Base-by-base conservation (phyloP, 2,888 invertebrate genomes). In the Lissocephala sabroskyi region DNA sequence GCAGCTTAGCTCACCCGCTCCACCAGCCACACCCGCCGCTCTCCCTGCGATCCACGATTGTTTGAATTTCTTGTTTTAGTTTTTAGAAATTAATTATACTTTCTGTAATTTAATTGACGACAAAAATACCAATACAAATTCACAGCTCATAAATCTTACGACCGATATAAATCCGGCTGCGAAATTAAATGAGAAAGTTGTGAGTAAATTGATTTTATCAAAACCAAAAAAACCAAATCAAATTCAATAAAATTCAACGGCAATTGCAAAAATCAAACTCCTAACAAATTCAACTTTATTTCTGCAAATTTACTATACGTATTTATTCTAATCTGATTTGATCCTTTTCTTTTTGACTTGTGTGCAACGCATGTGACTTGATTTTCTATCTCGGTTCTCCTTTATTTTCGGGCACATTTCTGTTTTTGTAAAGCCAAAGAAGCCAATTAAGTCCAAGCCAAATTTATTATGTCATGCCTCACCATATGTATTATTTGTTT, bases 151-250 rank as follows among this genome's bases (percentile, higher is more conserved):
- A 65, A 70, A 70, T 73, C 73, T 70, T 63, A 73, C 68, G 73
- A 70, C 68, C 68, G 73, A 70, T 70, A 70, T 70, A 65, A 70
- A 70, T 70, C 68, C 68, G 68, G 73, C 68, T 59, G 73, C 70
- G 59, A 63, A 73, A 68, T 56, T 55, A 73, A 68, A 65, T 32
- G 51, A 55, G 57, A 45, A 65, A 68, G 57, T 70, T 73, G 68
- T 70, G 68, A 70, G 68, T 70, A 70, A 68, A 57, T 73, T 73
- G 73, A 60, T 68, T 67, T 52, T 65, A 67, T 58, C 60, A 57
- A 55, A 65, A 59, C 47, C 47, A 52, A 52, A 47, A 16, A 6
- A 40, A 43, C 37, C 36, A 11, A 11, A 39, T 40, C 19, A n/a
- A 45, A 11, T 19, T 7, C 33, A 37, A 26, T 29, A n/a, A 5